Percentiles rank a stretch among this genome's conserved stretches.
phyloP scores from a whole-genome alignment of 2,113 vertebrate genomes.

The Burhinus bistriatus region DNA sequence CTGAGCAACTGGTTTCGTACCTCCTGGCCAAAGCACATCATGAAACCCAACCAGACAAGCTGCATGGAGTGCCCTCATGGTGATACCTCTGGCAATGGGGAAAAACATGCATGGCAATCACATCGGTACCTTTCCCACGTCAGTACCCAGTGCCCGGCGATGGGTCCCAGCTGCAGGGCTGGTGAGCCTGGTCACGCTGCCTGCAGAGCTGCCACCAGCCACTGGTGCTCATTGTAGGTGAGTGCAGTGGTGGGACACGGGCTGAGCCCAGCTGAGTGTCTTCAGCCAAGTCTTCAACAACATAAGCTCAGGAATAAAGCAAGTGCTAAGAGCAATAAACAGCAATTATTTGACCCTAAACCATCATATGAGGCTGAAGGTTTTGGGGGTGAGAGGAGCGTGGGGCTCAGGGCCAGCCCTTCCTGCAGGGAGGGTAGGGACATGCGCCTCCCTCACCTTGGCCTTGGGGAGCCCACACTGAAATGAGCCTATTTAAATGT shows the following conservation, averaged over 20 bases:
- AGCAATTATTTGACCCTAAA: background rate
- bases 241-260: fast-evolving
- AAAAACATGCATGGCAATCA: fast-evolving
- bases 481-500: background rate
- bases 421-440: background rate
- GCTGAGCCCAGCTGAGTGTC: background rate
- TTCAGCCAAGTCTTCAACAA: background rate
- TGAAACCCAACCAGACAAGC: background rate
- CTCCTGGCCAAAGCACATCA: background rate
- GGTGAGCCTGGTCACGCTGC: background rate
- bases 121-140: background rate
- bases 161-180: fast-evolving
- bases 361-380: background rate
- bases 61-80: fast-evolving
- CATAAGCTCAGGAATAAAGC: background rate
- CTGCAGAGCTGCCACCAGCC: background rate
- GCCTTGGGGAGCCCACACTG: fast-evolving
- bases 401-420: background rate
- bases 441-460: background rate
- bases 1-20: fast-evolving
- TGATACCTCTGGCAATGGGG: background rate
- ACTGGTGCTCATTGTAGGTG: fast-evolving
- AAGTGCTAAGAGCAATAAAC: background rate
- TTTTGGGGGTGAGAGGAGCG: too few species aligned
- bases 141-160: fast-evolving